These are phyloP conservation scores for Ligdia adustata DNA, from an alignment of 2,888 invertebrate species.

Conservation along the genomic window DNA sequence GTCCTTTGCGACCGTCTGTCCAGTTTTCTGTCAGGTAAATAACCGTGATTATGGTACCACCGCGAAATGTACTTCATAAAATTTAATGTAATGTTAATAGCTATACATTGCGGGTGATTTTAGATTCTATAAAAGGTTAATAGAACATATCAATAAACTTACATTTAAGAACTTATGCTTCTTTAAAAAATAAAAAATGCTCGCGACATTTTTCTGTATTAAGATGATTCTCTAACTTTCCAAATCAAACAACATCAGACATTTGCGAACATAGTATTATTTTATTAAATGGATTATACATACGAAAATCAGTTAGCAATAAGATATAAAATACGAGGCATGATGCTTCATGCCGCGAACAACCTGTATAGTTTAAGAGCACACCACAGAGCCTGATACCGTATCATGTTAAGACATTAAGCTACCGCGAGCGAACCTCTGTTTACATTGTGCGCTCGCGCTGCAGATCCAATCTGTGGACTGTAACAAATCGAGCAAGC, in stretches of 20 bases:
- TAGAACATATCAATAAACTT: too few species aligned
- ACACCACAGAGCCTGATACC: conserved; percentile 39
- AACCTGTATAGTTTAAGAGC: conserved; percentile 2
- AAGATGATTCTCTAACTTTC: too few species aligned
- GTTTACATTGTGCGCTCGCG: conserved; percentile 60
- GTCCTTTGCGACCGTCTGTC: too few species aligned
- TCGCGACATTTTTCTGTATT: too few species aligned
- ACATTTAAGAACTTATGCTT: too few species aligned
- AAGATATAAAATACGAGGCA: background rate
- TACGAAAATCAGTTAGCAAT: too few species aligned
- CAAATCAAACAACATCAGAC: too few species aligned
- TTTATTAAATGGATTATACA: background rate
- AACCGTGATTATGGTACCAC: conserved; percentile 60
- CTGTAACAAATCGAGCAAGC: conserved; percentile 78
- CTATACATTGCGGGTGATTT: conserved; percentile 21
- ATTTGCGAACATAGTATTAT: background rate
- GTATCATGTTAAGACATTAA: conserved; percentile 76
- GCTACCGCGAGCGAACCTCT: conserved; percentile 60
- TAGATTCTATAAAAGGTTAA: conserved; percentile 10
- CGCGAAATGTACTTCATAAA: conserved; percentile 53
- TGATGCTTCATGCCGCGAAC: background rate
- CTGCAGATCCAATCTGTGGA: conserved; percentile 78
- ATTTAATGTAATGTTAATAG: conserved; percentile 46
- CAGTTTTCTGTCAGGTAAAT: conserved; percentile 56
- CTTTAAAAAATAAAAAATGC: too few species aligned